These are phyloP conservation scores for Hydropotes inermis DNA, from an alignment of 2,113 vertebrate species.

Conservation along the genomic window DNA sequence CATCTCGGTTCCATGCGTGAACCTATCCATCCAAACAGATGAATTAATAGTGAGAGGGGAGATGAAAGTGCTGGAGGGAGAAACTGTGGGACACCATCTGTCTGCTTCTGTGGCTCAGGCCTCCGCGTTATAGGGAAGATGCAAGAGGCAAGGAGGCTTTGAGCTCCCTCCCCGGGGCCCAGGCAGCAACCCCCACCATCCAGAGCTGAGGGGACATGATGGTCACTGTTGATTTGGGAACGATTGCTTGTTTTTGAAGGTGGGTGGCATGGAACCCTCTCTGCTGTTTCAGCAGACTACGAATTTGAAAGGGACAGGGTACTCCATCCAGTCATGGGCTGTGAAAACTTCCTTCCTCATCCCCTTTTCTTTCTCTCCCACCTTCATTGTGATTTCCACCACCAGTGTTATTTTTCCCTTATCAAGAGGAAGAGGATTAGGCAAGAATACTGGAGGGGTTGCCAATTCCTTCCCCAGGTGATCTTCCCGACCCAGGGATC, in stretches of 20 bases:
- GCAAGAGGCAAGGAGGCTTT: constrained; percentile 46
- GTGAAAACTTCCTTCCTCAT: not conserved
- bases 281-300: too few relatives aligned
- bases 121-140: constrained; percentile 72
- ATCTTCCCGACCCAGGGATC: not conserved
- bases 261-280: too few relatives aligned
- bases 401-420: not conserved
- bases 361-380: not conserved
- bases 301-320: not conserved
- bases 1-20: constrained; percentile 89
- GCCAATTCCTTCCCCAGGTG: not conserved
- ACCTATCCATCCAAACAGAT: constrained; percentile 92
- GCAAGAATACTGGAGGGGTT: not conserved
- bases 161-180: not conserved
- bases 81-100: constrained; percentile 91
- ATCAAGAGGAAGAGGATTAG: not conserved
- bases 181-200: not conserved
- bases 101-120: constrained; percentile 84
- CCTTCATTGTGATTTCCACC: not conserved
- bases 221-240: not conserved
- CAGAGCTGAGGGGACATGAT: not conserved
- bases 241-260: not conserved
- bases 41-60: constrained; percentile 96
- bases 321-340: not conserved
- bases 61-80: constrained; percentile 92